Base-by-base conservation (phyloP, 2,888 invertebrate genomes). In the Allacma fusca region DNA sequence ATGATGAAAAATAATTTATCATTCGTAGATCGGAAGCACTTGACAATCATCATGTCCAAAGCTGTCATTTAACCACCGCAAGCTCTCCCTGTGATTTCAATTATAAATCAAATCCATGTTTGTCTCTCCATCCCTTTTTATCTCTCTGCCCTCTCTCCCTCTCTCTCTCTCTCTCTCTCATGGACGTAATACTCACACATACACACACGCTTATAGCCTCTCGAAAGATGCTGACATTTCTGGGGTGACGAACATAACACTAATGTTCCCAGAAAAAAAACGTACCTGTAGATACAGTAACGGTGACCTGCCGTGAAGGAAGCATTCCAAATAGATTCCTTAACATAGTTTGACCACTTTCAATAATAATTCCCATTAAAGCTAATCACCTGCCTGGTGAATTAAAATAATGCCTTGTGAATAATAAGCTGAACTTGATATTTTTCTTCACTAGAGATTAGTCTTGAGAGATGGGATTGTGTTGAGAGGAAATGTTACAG, bases 21-120 rank as follows among this genome's bases (percentile, higher is more conserved):
- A 76, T 70, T 24, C 70, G 16, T n/a, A 70, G 40, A 75, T 76
- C 62, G 70, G 70, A 59, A 70, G 24, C 43, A 76, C 70, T 76
- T 76, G 76, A 76, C 76, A 76, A 69, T 76, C 69, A 68, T 76
- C 50, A 70, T 70, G 68, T 75, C 75, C 50, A 34, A 68, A 68
- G 50, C 75, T 75, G 75, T 75, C 75, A 68, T 65, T 74, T 34
- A 68, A 40, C 24, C 67, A 75, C 68, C 57, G 59, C 67, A 67
- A 75, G 59, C 75, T 29, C 68, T 68, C 75, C 67, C 68, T 68
- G 28, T n/a, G 50, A 44, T 43, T 68, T 44, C 26, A 70, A 76
- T 59, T 62, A 76, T 75, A 75, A 75, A 75, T 75, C 75, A 75
- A 69, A 76, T 59, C 44, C 67, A 50, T 68, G 71, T 71, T 24